Conservation (phyloP, 2,113 vertebrate genomes). For the Tricholaema leucomelas region DNA sequence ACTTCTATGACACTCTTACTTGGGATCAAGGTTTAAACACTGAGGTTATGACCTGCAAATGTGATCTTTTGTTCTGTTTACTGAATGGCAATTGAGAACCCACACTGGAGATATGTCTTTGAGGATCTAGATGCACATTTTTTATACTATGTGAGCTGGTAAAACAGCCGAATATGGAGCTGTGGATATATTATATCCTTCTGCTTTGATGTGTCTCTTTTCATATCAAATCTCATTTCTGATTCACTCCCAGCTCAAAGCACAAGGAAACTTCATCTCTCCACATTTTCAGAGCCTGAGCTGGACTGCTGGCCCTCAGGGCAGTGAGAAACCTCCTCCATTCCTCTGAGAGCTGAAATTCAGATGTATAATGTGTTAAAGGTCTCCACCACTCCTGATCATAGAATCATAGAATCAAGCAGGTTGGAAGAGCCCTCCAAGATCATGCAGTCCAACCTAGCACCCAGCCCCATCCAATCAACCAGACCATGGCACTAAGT, state of each 20-base stretch:
- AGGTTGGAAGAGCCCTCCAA: no score
- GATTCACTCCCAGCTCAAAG: background rate
- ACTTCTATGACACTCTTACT: background rate
- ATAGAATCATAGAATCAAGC: no score
- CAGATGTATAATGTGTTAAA: background rate
- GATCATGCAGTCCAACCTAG: no score
- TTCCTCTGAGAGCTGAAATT: background rate
- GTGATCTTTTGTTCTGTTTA: background rate
- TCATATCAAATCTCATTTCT: background rate
- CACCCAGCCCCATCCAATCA: no score
- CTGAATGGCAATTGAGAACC: background rate
- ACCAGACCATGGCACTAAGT: no score
- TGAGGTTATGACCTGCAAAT: background rate
- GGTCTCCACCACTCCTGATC: background rate
- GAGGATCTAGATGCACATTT: background rate
- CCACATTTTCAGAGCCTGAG: background rate
- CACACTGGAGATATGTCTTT: background rate
- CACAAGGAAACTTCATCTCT: background rate
- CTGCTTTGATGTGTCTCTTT: background rate
- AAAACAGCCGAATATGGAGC: background rate
- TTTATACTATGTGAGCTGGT: background rate
- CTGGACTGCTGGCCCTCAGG: background rate
- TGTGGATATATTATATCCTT: background rate
- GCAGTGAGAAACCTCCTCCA: background rate
- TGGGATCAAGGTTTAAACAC: background rate